Conservation (phyloP, 2,888 invertebrate genomes). For the Phortica magna region DNA sequence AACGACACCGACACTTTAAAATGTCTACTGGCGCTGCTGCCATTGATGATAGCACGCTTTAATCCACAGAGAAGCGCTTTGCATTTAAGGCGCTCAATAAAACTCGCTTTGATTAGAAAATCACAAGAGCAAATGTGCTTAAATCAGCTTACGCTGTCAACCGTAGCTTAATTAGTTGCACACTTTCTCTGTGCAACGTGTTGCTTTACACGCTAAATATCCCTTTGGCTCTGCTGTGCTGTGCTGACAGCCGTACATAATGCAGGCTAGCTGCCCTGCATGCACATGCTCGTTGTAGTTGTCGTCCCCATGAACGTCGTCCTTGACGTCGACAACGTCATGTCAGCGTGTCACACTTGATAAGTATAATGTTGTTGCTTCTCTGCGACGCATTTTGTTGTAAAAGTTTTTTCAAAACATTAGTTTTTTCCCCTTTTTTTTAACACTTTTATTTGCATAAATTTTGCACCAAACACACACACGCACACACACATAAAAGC, state of each 20-base stretch:
- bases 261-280: background rate
- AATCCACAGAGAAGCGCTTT: background rate
- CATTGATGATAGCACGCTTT: background rate
- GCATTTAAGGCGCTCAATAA: background rate
- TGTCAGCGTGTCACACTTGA: slow-evolving; percentile 8
- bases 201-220: slow-evolving; percentile 22
- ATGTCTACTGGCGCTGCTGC: no score
- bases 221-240: background rate
- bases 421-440: slow-evolving; percentile 28
- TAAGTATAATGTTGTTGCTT: background rate
- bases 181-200: slow-evolving; percentile 15
- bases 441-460: slow-evolving; percentile 34
- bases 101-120: slow-evolving; percentile 34
- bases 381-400: slow-evolving; percentile 45
- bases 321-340: slow-evolving; percentile 1
- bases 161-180: slow-evolving; percentile 32
- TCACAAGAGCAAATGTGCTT: slow-evolving; percentile 18
- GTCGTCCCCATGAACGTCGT: background rate
- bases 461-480: slow-evolving; percentile 8
- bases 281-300: background rate
- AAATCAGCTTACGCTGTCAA: slow-evolving; percentile 25
- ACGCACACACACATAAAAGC: slow-evolving; percentile 39
- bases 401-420: slow-evolving; percentile 39
- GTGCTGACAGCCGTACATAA: background rate
- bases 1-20: no score